Evolutionary conservation across 2,113 vertebrate genomes (phyloP).

Genomic region (Ifrita kowaldi): DNA sequence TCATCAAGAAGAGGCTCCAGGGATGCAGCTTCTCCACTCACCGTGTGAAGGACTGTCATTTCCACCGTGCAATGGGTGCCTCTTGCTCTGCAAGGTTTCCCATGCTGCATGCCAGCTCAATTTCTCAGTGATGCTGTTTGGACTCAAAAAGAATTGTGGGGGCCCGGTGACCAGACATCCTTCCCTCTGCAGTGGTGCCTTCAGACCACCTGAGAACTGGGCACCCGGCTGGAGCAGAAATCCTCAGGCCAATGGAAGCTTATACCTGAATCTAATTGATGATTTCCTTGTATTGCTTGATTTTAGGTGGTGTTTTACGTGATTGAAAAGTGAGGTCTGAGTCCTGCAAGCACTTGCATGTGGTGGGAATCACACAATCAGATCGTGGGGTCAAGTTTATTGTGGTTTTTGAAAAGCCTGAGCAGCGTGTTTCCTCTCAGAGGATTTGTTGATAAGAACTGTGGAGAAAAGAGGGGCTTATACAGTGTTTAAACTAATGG

Average conservation of each 20-base stretch:
- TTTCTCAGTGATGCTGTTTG: neutral
- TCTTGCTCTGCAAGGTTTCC: neutral
- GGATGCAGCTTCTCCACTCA: neutral
- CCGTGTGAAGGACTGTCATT: neutral
- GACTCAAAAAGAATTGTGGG: rapidly evolving
- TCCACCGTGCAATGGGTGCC: neutral
- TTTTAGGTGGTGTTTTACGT: neutral
- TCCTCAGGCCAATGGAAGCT: neutral
- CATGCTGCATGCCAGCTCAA: neutral
- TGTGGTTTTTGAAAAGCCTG: neutral
- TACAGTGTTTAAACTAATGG: neutral
- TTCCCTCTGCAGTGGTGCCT: neutral
- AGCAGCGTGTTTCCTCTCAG: neutral
- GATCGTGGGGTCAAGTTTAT: neutral
- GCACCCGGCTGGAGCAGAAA: neutral
- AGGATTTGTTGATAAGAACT: neutral
- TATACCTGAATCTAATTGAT: neutral
- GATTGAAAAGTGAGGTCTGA: neutral
- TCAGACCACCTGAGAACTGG: neutral
- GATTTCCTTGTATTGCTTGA: neutral
- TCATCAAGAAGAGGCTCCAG: neutral
- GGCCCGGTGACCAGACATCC: rapidly evolving
- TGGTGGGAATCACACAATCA: neutral
- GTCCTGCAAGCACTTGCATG: neutral
- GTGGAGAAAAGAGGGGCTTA: neutral